These are phyloP conservation scores for Okamejei kenojei DNA, from an alignment of 2,797 vertebrate species.

Conservation along the genomic window DNA sequence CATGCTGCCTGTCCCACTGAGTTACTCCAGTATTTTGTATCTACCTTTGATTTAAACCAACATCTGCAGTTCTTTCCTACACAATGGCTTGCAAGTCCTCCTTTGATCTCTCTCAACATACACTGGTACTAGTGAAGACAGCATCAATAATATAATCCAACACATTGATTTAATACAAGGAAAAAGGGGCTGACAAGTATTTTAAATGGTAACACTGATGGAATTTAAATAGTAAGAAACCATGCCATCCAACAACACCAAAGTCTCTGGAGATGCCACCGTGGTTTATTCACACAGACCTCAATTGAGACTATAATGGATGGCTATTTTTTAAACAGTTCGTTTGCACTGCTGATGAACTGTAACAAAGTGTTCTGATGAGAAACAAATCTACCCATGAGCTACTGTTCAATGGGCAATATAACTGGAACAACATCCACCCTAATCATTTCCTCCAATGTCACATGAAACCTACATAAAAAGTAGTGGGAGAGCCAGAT, in stretches of 20 bases:
- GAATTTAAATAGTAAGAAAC: too few species aligned
- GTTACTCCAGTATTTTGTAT: too few species aligned
- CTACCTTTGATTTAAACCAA: too few species aligned
- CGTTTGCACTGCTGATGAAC: background rate
- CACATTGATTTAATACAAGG: background rate
- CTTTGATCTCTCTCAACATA: background rate
- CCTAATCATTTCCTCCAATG: background rate
- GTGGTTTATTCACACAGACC: too few species aligned
- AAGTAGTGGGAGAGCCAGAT: background rate
- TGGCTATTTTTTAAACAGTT: background rate
- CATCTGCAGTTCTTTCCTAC: too few species aligned
- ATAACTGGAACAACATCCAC: background rate
- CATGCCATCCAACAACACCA: too few species aligned
- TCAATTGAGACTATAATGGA: too few species aligned
- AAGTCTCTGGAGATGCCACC: too few species aligned
- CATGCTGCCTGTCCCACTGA: too few species aligned
- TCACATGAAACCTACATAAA: background rate
- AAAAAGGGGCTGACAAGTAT: too few species aligned
- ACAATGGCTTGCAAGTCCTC: too few species aligned
- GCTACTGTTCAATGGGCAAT: background rate
- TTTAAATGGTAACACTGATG: too few species aligned
- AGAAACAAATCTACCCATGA: background rate
- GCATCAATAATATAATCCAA: background rate
- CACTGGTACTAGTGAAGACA: background rate
- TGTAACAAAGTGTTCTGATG: background rate